Conservation (phyloP, 2,888 invertebrate genomes). For the Trissonchulus latispiculum region DNA sequence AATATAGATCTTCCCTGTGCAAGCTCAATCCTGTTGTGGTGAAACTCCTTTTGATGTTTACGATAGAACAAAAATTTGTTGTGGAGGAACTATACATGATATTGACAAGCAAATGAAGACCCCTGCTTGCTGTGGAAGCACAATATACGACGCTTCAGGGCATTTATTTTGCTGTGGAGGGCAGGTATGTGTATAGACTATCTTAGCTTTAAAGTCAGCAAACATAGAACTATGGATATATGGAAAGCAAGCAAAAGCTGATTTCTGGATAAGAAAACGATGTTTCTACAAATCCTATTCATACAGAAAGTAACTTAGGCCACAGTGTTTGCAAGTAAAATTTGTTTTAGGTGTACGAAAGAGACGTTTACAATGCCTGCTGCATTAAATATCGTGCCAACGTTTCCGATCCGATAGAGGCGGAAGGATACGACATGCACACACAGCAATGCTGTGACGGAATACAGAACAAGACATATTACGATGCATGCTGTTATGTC, state of each 20-base stretch:
- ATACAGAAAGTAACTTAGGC: too few relatives aligned
- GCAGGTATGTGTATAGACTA: too few relatives aligned
- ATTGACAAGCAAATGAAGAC: not conserved
- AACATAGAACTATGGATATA: too few relatives aligned
- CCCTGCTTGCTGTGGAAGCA: slow-evolving; percentile 18
- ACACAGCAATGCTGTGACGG: slow-evolving; percentile 21
- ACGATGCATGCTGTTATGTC: slow-evolving; percentile 22
- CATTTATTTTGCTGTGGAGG: slow-evolving; percentile 19
- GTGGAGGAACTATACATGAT: slow-evolving; percentile 12
- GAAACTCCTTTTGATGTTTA: slow-evolving; percentile 2
- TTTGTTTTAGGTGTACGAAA: slow-evolving; percentile 12
- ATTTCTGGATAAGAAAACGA: too few relatives aligned
- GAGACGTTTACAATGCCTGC: not conserved
- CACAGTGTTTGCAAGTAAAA: too few relatives aligned
- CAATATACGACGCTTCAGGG: slow-evolving; percentile 17
- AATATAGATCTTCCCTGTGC: slow-evolving; percentile 6
- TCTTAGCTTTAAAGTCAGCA: too few relatives aligned
- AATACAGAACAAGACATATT: slow-evolving; percentile 9
- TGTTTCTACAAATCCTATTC: too few relatives aligned
- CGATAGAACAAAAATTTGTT: slow-evolving; percentile 14
- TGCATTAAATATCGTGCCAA: slow-evolving; percentile 7
- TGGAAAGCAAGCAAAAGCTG: too few relatives aligned
- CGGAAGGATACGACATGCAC: slow-evolving; percentile 18
- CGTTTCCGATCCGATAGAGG: slow-evolving; percentile 6
- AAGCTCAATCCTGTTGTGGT: slow-evolving; percentile 17